These are phyloP conservation scores for Brachyrhaphis roseni DNA, from an alignment of 2,797 vertebrate species.

Conservation along the genomic window DNA sequence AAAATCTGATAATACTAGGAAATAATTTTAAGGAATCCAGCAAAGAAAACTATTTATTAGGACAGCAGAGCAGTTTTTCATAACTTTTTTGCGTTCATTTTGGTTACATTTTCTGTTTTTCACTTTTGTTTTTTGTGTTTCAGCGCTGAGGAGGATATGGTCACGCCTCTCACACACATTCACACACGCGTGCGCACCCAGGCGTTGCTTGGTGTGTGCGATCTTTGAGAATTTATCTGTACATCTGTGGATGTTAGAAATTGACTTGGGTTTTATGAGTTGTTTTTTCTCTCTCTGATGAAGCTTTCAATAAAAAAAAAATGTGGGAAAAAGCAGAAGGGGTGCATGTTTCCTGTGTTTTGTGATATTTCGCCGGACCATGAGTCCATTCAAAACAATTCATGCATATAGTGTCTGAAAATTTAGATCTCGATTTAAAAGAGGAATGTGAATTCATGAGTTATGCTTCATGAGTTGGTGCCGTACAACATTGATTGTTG, in stretches of 20 bases:
- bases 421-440: neutral
- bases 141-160: conserved; percentile 70
- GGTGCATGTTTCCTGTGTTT: conserved; percentile 43
- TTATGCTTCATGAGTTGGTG: neutral
- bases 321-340: conserved; percentile 64
- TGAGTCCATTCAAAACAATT: neutral
- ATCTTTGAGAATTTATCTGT: conserved; percentile 86
- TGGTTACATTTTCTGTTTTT: conserved; percentile 44
- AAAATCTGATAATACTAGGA: conserved; percentile 56
- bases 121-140: conserved; percentile 57
- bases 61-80: conserved; percentile 76
- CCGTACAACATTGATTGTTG: neutral
- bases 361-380: conserved; percentile 21
- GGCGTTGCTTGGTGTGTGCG: conserved; percentile 63
- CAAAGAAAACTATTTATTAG: conserved; percentile 72
- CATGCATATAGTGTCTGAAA: neutral
- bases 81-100: conserved; percentile 39
- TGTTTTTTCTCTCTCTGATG: conserved; percentile 88
- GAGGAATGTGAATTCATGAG: neutral
- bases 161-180: conserved; percentile 68
- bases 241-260: conserved; percentile 97
- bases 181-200: neutral
- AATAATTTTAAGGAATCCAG: conserved; percentile 52
- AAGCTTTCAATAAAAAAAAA: conserved; percentile 98
- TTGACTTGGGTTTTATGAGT: conserved; percentile 90